Evolutionary conservation across 2,797 vertebrate genomes (phyloP), one percentile per base, ranked within the genome.

Genomic region (Podarcis lilfordi): DNA sequence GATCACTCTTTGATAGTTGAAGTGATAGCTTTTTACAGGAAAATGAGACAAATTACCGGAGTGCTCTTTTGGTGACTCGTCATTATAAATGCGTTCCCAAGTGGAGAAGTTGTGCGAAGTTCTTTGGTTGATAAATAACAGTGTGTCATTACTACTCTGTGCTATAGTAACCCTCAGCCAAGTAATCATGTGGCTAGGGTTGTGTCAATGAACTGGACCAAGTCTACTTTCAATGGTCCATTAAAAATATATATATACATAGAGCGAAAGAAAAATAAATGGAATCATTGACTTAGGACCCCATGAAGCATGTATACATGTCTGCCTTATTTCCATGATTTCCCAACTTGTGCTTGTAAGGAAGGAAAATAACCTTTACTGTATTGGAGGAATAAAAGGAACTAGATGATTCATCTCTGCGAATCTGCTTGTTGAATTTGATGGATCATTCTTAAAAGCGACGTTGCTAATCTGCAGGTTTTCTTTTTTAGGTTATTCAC

Each of bases 401-500:
- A 96, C 94, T 93, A 96, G 98, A 98, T 99, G 98, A 99, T 99
- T 99, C 98, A 99, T 99, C 98, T 98, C 98, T 97, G 97, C 97
- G 98, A 98, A 98, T 98, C 98, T 97, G 98, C 98, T 98, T 98
- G 98, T 98, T 99, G 99, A 99, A 98, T 98, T 99, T 99, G 99
- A 99, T 99, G 99, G 98, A 99, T 99, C 98, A 98, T 99, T 98
- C 98, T 98, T 98, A 99, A 99, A 99, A 99, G 98, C 98, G 97
- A 98, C 98, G 96, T 98, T 98, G 98, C 98, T 99, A 99, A 99
- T 99, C 98, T 99, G 98, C 98, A 96, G 98, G 98, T 98, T 98
- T 98, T 99, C 98, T 99, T 99, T 99, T 99, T 99, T 99, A 98
- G 99, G 98, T 99, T 99, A 99, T 99, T 99, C 98, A 99, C 98